These are phyloP conservation scores for Leucophora obtusa DNA, from an alignment of 2,888 invertebrate species.

Conservation along the genomic window DNA sequence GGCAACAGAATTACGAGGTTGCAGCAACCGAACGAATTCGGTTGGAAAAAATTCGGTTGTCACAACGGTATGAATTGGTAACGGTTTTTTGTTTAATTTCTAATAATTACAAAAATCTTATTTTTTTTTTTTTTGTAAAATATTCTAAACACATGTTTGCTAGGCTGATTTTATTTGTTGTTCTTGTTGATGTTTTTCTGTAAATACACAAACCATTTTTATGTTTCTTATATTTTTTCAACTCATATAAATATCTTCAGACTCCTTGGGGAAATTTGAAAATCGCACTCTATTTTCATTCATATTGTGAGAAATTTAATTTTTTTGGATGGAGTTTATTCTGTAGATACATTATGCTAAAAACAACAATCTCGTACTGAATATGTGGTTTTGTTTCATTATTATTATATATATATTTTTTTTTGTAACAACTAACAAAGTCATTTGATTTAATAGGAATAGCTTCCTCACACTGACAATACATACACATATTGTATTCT, in stretches of 20 bases:
- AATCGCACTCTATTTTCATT: slow-evolving; percentile 64
- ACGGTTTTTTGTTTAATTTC: not conserved
- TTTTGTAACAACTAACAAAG: slow-evolving; percentile 38
- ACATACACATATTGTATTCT: not conserved
- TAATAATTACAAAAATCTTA: not conserved
- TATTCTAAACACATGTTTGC: not conserved
- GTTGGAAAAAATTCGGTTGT: too few species aligned
- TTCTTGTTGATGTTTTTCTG: not conserved
- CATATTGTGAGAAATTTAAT: slow-evolving; percentile 19
- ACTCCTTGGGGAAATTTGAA: slow-evolving; percentile 65
- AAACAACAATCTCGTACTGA: slow-evolving; percentile 26
- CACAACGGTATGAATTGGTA: too few species aligned
- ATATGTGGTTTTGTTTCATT: slow-evolving; percentile 50
- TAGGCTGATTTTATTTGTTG: slow-evolving; percentile 5
- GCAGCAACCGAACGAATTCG: too few species aligned
- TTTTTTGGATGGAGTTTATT: slow-evolving; percentile 27
- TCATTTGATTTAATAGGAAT: slow-evolving; percentile 59
- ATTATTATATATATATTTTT: slow-evolving; percentile 49
- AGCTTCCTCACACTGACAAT: slow-evolving; percentile 19
- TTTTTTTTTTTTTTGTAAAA: not conserved
- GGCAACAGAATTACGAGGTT: too few species aligned
- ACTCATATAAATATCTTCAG: slow-evolving; percentile 64
- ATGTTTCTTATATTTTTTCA: slow-evolving; percentile 48
- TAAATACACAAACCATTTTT: slow-evolving; percentile 44
- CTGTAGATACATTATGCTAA: slow-evolving; percentile 23